A percentile compares a stretch with the other conserved stretches of the same genome.
Evolutionary conservation across 2,888 invertebrate species (phyloP).

Genomic region (Eilema depressum): DNA sequence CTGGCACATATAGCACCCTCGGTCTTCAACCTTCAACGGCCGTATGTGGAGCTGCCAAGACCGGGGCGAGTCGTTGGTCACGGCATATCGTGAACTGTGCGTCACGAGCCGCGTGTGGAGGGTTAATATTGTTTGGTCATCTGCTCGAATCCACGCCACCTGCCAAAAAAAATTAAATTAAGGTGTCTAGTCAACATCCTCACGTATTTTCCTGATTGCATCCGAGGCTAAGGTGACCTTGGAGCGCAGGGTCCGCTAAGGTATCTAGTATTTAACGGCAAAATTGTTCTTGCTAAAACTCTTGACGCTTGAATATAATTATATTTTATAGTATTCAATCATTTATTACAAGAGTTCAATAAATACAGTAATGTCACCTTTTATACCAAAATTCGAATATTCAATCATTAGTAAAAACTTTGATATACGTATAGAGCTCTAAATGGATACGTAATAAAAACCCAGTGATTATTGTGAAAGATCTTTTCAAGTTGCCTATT

Average conservation of each 20-base stretch:
- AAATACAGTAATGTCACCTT: no score
- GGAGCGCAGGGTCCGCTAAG: no score
- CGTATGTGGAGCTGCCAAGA: slow-evolving; percentile 92
- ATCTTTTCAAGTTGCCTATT: neutral
- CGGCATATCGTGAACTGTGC: slow-evolving; percentile 90
- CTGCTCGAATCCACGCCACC: slow-evolving; percentile 93
- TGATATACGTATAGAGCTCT: neutral
- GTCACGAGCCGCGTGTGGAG: slow-evolving; percentile 91
- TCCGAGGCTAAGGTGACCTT: no score
- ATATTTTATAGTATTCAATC: no score
- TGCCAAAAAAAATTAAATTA: slow-evolving; percentile 57
- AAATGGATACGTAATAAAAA: neutral
- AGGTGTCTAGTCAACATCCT: no score
- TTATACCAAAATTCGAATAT: no score
- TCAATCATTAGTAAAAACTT: neutral
- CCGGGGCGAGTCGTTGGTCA: slow-evolving; percentile 89
- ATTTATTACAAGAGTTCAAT: no score
- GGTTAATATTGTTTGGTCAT: slow-evolving; percentile 92
- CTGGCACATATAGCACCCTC: slow-evolving; percentile 94
- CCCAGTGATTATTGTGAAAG: neutral
- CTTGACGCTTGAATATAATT: no score
- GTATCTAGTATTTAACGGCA: no score
- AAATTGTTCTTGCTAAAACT: neutral
- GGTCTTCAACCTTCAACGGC: slow-evolving; percentile 90
- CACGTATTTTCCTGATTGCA: no score